Evolutionary conservation across 2,113 vertebrate genomes (phyloP), one percentile per base, ranked within the genome.

Genomic region (Erythrocercus mccallii): DNA sequence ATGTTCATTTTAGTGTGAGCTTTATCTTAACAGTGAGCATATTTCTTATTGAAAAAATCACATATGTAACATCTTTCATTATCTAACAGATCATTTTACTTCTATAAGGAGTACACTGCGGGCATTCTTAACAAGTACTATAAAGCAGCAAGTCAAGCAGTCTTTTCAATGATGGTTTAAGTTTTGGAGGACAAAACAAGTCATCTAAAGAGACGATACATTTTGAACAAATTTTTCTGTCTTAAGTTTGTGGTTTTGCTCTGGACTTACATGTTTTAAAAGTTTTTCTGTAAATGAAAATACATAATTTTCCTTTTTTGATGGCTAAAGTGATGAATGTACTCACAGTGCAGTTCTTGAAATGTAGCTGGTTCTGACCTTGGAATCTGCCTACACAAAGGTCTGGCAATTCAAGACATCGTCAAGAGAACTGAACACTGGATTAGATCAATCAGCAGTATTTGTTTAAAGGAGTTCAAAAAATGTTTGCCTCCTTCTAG

Each of bases 201-300:
- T 48, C 4, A 21, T 76, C 33, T 79, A 24, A 60, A 72, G 22
- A 68, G 40, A 69, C 62, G 2, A 54, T 45, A 20, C 3, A 12
- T 65, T 86, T 62, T 91, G 10, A 69, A 37, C 31, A 74, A 76
- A 4, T 6, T 64, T 48, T 81, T 91, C 13, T 47, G 58, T 38
- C 33, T 68, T 30, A 38, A 57, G 4, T 56, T 6, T 37, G 16
- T 56, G 22, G 15, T 37, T 86, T 85, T 93, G 18, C 30, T 82
- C 12, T 5, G 1, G 28, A 45, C 9, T 73, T 70, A 9, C 0
- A 15, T 48, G 30, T 82, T 74, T 42, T 1, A 57, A 33, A 33
- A 11, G 0, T 69, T 64, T 73, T 92, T 86, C 66, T 68, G 17
- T 47, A 66, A 58, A 44, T 86, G 23, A 20, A 65, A 69, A 51